These are phyloP conservation scores for Monoplex corrugatus DNA, from an alignment of 2,888 invertebrate species.

Conservation along the genomic window DNA sequence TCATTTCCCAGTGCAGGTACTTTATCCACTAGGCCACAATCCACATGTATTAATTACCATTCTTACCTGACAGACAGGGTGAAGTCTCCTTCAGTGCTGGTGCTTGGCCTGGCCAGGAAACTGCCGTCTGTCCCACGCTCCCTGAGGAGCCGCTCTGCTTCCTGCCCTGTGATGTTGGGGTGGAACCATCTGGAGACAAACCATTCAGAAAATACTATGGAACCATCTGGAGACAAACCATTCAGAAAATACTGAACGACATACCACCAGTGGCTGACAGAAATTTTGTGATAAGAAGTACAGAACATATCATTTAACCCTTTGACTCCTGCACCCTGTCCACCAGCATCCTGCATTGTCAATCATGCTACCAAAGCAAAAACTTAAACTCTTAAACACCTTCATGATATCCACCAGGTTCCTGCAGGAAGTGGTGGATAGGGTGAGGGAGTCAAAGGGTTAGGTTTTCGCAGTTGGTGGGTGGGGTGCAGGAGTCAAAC, in stretches of 20 bases:
- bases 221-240: not conserved
- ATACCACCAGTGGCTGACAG: no score
- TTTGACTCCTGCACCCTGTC: not conserved
- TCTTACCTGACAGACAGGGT: constrained; percentile 93
- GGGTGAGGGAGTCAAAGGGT: no score
- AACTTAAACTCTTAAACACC: no score
- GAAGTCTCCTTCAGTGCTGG: constrained; percentile 97
- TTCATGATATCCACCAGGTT: no score
- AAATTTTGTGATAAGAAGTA: not conserved
- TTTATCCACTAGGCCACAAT: no score
- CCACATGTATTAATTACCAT: no score
- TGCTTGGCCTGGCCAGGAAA: constrained; percentile 97
- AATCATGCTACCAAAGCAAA: not conserved
- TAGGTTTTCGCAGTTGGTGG: no score
- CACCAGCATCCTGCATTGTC: not conserved
- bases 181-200: constrained; percentile 87
- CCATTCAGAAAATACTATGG: not conserved
- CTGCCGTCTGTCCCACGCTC: constrained; percentile 97
- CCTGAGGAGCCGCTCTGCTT: constrained; percentile 95
- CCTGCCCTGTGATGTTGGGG: constrained; percentile 96
- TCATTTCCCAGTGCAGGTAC: no score
- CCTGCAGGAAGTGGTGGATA: no score
- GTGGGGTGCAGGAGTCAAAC: no score
- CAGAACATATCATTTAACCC: not conserved
- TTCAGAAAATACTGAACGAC: not conserved